Conservation (phyloP, 2,888 invertebrate species). For the Rhagonycha lutea region DNA sequence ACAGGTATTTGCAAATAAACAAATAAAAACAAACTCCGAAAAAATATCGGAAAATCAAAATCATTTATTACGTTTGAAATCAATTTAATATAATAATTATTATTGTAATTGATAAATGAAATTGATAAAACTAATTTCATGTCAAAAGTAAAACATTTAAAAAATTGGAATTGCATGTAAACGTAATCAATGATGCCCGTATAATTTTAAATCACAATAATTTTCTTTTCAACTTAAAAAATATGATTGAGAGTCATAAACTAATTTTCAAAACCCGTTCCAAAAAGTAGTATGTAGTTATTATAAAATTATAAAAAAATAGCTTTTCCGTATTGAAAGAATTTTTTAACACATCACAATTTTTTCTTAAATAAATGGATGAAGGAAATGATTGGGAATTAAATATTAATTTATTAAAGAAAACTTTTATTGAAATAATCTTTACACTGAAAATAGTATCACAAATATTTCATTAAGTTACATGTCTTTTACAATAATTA, state of each 20-base stretch:
- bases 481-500: conserved; percentile 33
- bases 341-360: conserved; percentile 5
- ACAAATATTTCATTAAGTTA: conserved; percentile 41
- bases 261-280: not conserved
- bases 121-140: not conserved
- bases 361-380: conserved; percentile 12
- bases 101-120: not conserved
- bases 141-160: not conserved
- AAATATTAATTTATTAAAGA: conserved; percentile 34
- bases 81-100: not conserved
- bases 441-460: conserved; percentile 41
- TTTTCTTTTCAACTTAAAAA: conserved; percentile 11
- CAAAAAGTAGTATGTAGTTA: not conserved
- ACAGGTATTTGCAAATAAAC: conserved; percentile 7
- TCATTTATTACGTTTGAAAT: conserved; percentile 3
- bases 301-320: not conserved
- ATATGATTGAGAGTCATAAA: conserved; percentile 5
- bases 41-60: conserved; percentile 26
- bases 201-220: conserved; percentile 23
- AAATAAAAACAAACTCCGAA: conserved; percentile 26
- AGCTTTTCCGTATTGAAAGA: not conserved
- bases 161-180: not conserved
- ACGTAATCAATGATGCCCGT: conserved; percentile 10
- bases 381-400: conserved; percentile 29
- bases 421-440: conserved; percentile 45